Conservation (phyloP, 2,113 vertebrate species). For the Alectura lathami region DNA sequence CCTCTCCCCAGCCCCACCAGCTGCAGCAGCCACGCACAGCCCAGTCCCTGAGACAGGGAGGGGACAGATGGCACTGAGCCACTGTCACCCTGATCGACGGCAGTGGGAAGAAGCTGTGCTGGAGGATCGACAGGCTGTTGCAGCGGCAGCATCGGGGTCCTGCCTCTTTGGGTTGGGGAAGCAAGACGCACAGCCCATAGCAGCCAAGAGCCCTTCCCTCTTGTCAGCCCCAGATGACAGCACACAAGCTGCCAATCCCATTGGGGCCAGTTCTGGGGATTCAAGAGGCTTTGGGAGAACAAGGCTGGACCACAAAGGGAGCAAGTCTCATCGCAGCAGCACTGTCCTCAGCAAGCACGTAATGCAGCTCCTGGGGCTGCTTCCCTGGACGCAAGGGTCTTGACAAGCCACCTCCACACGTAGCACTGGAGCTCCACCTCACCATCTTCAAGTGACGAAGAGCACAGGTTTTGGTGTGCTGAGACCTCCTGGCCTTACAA, state of each 20-base stretch:
- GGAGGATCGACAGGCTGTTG: background rate
- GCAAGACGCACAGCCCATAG: background rate
- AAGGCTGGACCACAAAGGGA: background rate
- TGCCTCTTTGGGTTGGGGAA: background rate
- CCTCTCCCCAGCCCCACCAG: background rate
- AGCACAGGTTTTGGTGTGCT: background rate
- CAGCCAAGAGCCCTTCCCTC: background rate
- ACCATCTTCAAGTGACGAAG: background rate
- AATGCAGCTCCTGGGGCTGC: background rate
- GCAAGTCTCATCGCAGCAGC: background rate
- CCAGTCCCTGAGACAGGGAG: background rate
- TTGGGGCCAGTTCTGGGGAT: background rate
- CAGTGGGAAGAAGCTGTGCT: background rate
- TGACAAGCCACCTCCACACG: background rate
- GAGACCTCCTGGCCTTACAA: background rate
- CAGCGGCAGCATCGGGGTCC: background rate
- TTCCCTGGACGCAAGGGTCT: too few species aligned
- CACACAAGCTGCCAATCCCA: background rate
- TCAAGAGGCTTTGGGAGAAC: background rate
- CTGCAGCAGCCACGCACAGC: background rate
- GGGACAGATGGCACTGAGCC: background rate
- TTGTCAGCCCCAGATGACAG: background rate
- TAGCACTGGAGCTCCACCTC: background rate
- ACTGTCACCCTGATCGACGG: rapidly evolving
- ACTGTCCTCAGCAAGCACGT: background rate